phyloP scores from a whole-genome alignment of 2,113 vertebrate genomes.

The Calyptomena viridis region DNA sequence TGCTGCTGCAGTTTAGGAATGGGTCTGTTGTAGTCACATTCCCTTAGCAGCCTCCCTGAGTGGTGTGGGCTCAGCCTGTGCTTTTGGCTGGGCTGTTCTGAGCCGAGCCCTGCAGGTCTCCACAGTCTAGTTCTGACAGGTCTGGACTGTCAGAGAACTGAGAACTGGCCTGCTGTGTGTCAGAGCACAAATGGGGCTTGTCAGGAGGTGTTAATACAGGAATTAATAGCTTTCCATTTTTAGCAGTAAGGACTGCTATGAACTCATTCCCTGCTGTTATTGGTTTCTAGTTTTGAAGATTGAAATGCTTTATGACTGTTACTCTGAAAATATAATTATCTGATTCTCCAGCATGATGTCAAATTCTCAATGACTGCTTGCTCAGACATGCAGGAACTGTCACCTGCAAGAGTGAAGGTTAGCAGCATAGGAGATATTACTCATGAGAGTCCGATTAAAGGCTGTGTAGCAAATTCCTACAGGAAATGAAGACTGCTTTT shows the following conservation, averaged over 20 bases:
- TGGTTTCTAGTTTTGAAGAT: not conserved
- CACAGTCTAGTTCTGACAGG: not conserved
- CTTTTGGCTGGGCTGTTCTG: not conserved
- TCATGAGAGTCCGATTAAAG: not conserved
- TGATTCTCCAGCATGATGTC: not conserved
- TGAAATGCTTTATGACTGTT: not conserved
- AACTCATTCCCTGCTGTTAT: not conserved
- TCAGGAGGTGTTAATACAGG: not conserved
- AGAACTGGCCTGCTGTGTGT: not conserved
- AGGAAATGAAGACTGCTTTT: not conserved
- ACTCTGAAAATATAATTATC: not conserved
- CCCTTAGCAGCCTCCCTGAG: not conserved
- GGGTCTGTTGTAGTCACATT: not conserved
- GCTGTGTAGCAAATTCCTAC: not conserved
- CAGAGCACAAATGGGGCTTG: not conserved
- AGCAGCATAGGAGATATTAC: not conserved
- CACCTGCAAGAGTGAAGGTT: not conserved
- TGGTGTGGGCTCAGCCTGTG: not conserved
- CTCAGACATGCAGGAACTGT: not conserved
- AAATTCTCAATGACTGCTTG: not conserved
- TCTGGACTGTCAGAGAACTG: too few relatives aligned
- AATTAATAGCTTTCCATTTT: slow-evolving; percentile 23
- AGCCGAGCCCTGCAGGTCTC: not conserved
- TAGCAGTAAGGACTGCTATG: not conserved
- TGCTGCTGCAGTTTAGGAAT: not conserved